Evolutionary conservation across 2,888 invertebrate genomes (phyloP).

Genomic region (Epistrophella euchroma): DNA sequence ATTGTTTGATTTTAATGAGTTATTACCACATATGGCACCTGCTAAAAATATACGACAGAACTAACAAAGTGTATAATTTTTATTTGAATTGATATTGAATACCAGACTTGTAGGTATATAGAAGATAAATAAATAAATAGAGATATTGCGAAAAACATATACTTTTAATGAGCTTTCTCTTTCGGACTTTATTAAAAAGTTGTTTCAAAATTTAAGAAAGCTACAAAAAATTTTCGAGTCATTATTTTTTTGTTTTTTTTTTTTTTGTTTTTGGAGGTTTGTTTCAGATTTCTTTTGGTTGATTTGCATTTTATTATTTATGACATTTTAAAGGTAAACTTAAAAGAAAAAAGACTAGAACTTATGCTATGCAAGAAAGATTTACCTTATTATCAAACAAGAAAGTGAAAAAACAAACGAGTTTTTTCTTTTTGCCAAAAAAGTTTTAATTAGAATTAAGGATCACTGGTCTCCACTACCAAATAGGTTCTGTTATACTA

Average conservation of each 20-base stretch:
- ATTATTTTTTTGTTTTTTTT: neutral
- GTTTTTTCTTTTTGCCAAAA: neutral
- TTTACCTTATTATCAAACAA: neutral
- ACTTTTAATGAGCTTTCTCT: slow-evolving; percentile 5
- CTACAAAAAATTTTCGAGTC: slow-evolving; percentile 2
- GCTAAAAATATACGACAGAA: slow-evolving; percentile 1
- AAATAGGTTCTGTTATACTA: no score
- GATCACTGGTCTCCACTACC: no score
- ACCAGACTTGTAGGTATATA: neutral
- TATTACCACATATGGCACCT: slow-evolving; percentile 18
- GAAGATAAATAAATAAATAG: neutral
- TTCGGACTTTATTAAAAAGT: neutral
- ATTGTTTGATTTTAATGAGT: slow-evolving; percentile 18
- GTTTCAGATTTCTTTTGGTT: neutral
- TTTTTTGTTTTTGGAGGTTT: neutral
- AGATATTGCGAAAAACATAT: slow-evolving; percentile 1
- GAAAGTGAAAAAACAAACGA: neutral
- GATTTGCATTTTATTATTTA: slow-evolving; percentile 4
- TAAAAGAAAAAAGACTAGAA: neutral
- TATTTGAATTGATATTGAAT: neutral
- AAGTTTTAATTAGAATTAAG: neutral
- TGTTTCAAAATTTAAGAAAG: neutral
- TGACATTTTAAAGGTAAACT: neutral
- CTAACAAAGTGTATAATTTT: neutral
- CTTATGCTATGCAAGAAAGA: neutral